phyloP scores from a whole-genome alignment of 1,140 invertebrate genomes.

The Sycophaga agraensis region DNA sequence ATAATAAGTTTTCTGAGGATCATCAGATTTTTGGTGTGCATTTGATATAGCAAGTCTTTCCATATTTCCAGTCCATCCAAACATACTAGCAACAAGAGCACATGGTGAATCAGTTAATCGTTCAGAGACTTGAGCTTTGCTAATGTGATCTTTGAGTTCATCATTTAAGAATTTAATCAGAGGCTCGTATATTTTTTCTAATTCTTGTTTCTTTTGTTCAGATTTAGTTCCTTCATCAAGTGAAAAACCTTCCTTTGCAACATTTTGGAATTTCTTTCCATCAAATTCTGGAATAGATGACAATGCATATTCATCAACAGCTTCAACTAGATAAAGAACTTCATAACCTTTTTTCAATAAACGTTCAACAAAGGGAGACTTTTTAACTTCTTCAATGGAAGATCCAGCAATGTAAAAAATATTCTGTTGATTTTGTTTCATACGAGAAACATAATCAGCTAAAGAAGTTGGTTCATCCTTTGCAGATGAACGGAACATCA shows the following conservation, averaged over 20 bases:
- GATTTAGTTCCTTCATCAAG: constrained; percentile 81
- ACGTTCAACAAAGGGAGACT: constrained; percentile 94
- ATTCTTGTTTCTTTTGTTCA: constrained; percentile 79
- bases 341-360: constrained; percentile 94
- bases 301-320: constrained; percentile 98
- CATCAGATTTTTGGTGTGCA: constrained; percentile 94
- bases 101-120: constrained; percentile 91
- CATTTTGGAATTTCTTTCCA: constrained; percentile 99
- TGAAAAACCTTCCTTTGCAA: constrained; percentile 96
- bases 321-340: constrained; percentile 93
- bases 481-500: constrained; percentile 88
- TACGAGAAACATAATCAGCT: constrained; percentile 88
- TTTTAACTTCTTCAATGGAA: constrained; percentile 82
- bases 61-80: constrained; percentile 99
- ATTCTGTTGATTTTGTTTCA: constrained; percentile 95
- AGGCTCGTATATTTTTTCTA: constrained; percentile 85
- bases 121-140: constrained; percentile 85
- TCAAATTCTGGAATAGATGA: constrained; percentile 98
- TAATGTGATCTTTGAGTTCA: constrained; percentile 81
- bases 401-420: constrained; percentile 97
- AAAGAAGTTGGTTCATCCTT: constrained; percentile 73
- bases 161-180: constrained; percentile 90
- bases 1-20: constrained; percentile 89
- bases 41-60: constrained; percentile 94
- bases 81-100: constrained; percentile 94